Evolutionary conservation across 1,140 invertebrate species (phyloP), one percentile per base, ranked within the genome.

Genomic region (Eupeodes corollae): DNA sequence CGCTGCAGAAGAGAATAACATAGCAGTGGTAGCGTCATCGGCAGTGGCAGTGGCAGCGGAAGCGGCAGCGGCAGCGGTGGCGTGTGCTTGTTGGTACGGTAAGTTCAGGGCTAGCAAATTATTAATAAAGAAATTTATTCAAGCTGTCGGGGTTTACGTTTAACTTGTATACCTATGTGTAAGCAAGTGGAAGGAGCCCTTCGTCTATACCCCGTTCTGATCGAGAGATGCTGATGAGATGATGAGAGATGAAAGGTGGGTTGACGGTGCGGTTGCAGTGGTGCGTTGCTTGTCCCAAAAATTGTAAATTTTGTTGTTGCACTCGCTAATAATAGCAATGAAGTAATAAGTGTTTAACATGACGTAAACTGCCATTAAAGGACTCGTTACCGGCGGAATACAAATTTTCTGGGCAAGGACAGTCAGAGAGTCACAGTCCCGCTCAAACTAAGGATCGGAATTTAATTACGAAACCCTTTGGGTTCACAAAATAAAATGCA

Each of bases 271-370:
- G 8, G 8, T 8, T 26, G 21, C 21, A 8, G 8, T 8, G 21
- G 8, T 26, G 21, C 3, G 8, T 26, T 8, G 21, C 21, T 26
- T 26, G 21, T 26, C 21, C 21, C 21, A 26, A 26, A 26, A 26
- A 26, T 8, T 26, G 21, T 8, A 8, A 26, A 5, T 26, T 8
- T 8, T 26, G 21, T n/a, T n/a, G n/a, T n/a, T n/a, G n/a, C n/a
- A n/a, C n/a, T n/a, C n/a, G 16, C 11, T 42, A 42, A 42, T 42
- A 42, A 42, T 18, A 18, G 40, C 18, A 42, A 42, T 42, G 40
- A 42, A 42, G 40, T 42, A 42, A 42, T 42, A 42, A 42, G 40
- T 42, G 40, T 42, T 42, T 42, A 42, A 42, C 40, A 42, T 42
- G 40, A 42, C 40, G 40, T 42, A 21, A 42, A 42, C 19, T 13